Conservation (phyloP, 2,113 vertebrate genomes). For the Chloropsis hardwickii region DNA sequence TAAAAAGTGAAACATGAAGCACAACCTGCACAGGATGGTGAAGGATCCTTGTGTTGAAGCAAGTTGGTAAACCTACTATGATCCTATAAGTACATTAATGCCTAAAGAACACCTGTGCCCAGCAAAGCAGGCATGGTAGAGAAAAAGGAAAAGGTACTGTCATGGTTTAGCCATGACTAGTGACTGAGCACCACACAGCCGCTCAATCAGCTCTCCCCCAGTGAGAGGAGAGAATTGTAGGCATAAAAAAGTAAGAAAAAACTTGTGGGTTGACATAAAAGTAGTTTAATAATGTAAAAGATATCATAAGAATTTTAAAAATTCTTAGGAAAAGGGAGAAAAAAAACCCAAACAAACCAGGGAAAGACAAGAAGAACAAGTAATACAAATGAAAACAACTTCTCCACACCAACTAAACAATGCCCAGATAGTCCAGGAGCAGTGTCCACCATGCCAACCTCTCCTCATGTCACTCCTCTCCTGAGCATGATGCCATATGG, state of each 20-base stretch:
- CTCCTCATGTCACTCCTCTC: background rate
- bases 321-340: background rate
- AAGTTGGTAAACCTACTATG: background rate
- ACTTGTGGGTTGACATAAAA: background rate
- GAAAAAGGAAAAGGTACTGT: background rate
- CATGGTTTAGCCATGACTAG: background rate
- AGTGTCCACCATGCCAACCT: rapidly evolving
- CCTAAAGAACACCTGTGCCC: background rate
- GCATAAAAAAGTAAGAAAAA: background rate
- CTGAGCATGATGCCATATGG: background rate
- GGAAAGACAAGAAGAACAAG: background rate
- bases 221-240: background rate
- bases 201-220: rapidly evolving
- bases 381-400: background rate
- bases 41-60: background rate
- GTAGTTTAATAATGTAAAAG: background rate
- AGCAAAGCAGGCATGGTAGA: background rate
- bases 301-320: background rate
- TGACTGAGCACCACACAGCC: background rate
- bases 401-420: background rate
- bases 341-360: background rate
- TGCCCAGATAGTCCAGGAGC: background rate
- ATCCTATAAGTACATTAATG: background rate
- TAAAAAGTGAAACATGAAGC: background rate
- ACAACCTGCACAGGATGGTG: background rate